These are phyloP conservation scores for Onychomys leucogaster DNA, from an alignment of 2,797 vertebrate species.

Conservation along the genomic window DNA sequence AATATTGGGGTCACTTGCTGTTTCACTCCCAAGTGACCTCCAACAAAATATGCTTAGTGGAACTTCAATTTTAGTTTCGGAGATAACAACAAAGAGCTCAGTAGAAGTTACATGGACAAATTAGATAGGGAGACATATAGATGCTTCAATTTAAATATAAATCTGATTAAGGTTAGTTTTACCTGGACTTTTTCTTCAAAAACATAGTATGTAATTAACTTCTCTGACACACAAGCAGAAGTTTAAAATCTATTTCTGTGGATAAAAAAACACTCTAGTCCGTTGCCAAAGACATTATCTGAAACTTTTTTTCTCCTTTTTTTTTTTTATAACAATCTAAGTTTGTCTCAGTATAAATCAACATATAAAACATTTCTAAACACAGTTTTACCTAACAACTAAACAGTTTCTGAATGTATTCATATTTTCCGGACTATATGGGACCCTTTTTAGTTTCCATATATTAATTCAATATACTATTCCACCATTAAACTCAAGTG, in stretches of 20 bases:
- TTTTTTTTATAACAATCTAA: not conserved
- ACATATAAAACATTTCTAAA: not conserved
- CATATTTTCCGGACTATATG: not conserved
- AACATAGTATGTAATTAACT: not conserved
- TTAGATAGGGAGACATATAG: not conserved
- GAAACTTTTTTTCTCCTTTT: not conserved
- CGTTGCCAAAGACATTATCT: not conserved
- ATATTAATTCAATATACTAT: conserved; percentile 27
- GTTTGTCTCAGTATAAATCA: not conserved
- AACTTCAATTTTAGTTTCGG: not conserved
- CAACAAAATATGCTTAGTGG: not conserved
- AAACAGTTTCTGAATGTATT: not conserved
- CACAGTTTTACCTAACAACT: not conserved
- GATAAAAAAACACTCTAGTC: not conserved
- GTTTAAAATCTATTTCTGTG: not conserved
- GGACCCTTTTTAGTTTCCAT: not conserved
- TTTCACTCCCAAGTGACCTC: not conserved
- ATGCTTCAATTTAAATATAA: not conserved
- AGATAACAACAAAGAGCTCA: not conserved
- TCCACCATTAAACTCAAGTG: not conserved
- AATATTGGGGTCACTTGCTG: not conserved
- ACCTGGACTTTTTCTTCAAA: not conserved
- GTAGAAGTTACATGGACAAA: not conserved
- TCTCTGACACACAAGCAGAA: not conserved
- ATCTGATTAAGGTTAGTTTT: not conserved